Evolutionary conservation across 2,888 invertebrate genomes (phyloP), one percentile per base, ranked within the genome.

Genomic region (Spisula subtruncata): DNA sequence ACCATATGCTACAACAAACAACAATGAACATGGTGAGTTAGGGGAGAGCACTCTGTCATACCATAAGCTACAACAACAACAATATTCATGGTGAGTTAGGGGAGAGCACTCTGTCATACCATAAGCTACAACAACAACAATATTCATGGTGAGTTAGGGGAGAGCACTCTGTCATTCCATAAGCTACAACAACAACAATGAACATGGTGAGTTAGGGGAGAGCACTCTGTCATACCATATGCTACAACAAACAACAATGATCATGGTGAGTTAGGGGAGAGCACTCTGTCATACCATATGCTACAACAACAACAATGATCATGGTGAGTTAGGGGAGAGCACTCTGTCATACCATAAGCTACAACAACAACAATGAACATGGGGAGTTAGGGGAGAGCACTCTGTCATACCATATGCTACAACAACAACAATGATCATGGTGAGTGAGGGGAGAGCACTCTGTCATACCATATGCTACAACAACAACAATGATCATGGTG

Each of bases 321-420:
- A 86, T 91, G 89, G 83, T 92, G 91, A 25, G 92, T 92, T 8
- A 93, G 92, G 5, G 95, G 95, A 80, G 95, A 94, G 48, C 94
- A 92, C 88, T 96, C 96, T 51, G 96, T 95, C 92, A 96, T 82
- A 8, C 96, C 96, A 89, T 95, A 96, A 16, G 93, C 96, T 95
- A 83, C 25, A 83, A 85, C 25, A 75, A 16, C n/a, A 66, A 29
- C 29, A 32, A 71, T 89, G 83, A 87, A 92, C 93, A 86, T 91
- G 89, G 83, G 91, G 91, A 25, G 92, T 92, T 8, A 93, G 92
- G 5, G 95, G 95, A 80, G 95, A 94, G 48, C 94, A 92, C 88
- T 96, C 96, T 51, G 96, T 95, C 92, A 96, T 82, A 8, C 96
- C 96, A 89, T 95, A 96, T 14, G 93, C 96, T 95, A 83, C 25